Base-by-base conservation (phyloP, 2,888 invertebrate species). In the Nowickia ferox region DNA sequence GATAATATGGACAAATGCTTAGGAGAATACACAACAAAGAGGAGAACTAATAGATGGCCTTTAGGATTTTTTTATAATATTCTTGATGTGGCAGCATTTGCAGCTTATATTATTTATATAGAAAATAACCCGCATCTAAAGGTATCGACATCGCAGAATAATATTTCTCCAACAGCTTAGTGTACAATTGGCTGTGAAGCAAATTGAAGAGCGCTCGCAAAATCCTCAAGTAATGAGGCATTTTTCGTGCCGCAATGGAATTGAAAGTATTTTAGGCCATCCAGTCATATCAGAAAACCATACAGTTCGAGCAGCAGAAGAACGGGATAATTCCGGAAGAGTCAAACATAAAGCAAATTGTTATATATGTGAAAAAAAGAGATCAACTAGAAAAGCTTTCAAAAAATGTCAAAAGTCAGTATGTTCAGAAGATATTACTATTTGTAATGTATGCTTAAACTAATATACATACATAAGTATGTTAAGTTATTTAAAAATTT, bases 381-480 rank as follows among this genome's bases (percentile, higher is more conserved):
- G 68, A 68, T 46, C 68, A 51, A 68, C 68, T 30, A 44, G 53
- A 53, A 68, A 68, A 40, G 15, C 68, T 13, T 46, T 13, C 30
- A 66, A 48, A n/a, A 66, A 66, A n/a, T 66, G 22, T 30, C 22
- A 19, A 46, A 66, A 30, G 22, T 13, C 48, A 30, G 66, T 48
- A 15, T 66, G 66, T 48, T 66, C 53, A n/a, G 51, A 38, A 38
- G 51, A 68, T 68, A n/a, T 68, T 9, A 51, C 44, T n/a, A n/a
- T n/a, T n/a, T n/a, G n/a, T n/a, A n/a, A n/a, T n/a, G n/a, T n/a
- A n/a, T n/a, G n/a, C n/a, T n/a, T n/a, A n/a, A n/a, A n/a, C n/a
- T n/a, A n/a, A n/a, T n/a, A n/a, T n/a, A n/a, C n/a, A n/a, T n/a
- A n/a, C n/a, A n/a, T n/a, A n/a, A n/a, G n/a, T n/a, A n/a, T n/a